Evolutionary conservation across 2,797 vertebrate genomes (phyloP).

Genomic region (Hylomyscus alleni): DNA sequence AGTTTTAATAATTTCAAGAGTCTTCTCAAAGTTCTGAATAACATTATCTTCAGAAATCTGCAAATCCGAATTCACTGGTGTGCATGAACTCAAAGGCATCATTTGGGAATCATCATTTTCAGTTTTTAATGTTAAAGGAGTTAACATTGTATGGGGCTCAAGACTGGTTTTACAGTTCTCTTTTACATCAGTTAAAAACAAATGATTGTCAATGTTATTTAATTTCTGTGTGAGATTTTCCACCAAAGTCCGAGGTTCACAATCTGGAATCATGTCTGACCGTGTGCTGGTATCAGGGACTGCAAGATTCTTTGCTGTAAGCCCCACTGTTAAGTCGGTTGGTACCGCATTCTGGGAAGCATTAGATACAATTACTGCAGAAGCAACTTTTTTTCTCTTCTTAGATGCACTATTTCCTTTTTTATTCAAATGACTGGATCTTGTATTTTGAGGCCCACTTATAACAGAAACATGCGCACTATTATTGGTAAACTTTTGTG

Average conservation of each 20-base stretch:
- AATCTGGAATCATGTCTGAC: slow-evolving; percentile 86
- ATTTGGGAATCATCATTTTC: slow-evolving; percentile 89
- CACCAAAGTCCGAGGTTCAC: slow-evolving; percentile 85
- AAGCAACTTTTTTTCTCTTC: slow-evolving; percentile 89
- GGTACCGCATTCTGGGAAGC: slow-evolving; percentile 86
- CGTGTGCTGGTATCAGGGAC: slow-evolving; percentile 85
- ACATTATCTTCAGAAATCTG: slow-evolving; percentile 87
- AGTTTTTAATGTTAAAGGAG: slow-evolving; percentile 87
- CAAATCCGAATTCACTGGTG: slow-evolving; percentile 83
- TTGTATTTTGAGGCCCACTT: slow-evolving; percentile 87
- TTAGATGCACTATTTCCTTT: slow-evolving; percentile 91
- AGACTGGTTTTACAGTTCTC: slow-evolving; percentile 89
- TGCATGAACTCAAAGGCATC: slow-evolving; percentile 85
- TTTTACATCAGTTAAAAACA: slow-evolving; percentile 89
- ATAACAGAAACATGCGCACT: slow-evolving; percentile 88
- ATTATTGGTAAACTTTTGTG: slow-evolving; percentile 89
- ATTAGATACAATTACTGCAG: slow-evolving; percentile 84
- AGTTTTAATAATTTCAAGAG: slow-evolving; percentile 90
- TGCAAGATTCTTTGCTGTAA: slow-evolving; percentile 86
- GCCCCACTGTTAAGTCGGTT: slow-evolving; percentile 88
- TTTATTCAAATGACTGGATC: slow-evolving; percentile 88
- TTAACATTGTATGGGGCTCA: slow-evolving; percentile 82
- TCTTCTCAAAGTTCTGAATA: slow-evolving; percentile 90
- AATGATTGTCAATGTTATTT: slow-evolving; percentile 89
- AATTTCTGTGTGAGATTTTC: slow-evolving; percentile 90